phyloP scores from a whole-genome alignment of 2,797 vertebrate species.

The Mastacembelus armatus region DNA sequence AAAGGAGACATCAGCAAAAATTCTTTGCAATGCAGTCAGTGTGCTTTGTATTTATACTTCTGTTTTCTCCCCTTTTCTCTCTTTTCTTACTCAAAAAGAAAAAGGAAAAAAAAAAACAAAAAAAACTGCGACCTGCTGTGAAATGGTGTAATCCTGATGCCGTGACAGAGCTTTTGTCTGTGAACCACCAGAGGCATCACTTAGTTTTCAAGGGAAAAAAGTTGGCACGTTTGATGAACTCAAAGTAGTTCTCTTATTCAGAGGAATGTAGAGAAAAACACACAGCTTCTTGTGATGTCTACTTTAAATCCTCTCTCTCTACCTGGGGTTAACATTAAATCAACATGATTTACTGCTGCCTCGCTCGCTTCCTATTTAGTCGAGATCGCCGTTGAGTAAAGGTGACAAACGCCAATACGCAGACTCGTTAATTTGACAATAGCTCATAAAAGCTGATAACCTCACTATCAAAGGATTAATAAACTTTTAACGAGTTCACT shows the following conservation, averaged over 20 bases:
- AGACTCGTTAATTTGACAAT: conserved; percentile 48
- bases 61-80: background rate
- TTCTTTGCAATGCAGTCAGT: conserved; percentile 43
- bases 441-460: conserved; percentile 44
- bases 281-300: conserved; percentile 13
- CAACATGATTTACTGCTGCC: conserved; percentile 57
- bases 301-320: conserved; percentile 32
- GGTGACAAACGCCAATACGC: conserved; percentile 31
- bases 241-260: conserved; percentile 22
- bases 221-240: conserved; percentile 34
- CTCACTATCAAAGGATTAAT: conserved; percentile 22
- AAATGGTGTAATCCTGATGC: conserved; percentile 57
- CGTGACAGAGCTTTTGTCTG: conserved; percentile 50
- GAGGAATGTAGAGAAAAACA: conserved; percentile 18
- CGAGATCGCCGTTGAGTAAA: conserved; percentile 48
- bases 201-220: conserved; percentile 35
- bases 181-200: conserved; percentile 46
- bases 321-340: conserved; percentile 62
- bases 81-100: conserved; percentile 14
- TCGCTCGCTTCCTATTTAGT: conserved; percentile 41
- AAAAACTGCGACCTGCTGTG: conserved; percentile 30
- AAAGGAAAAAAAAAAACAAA: no score
- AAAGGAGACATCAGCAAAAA: conserved; percentile 60
- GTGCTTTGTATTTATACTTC: conserved; percentile 46
- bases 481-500: conserved; percentile 18